phyloP scores from a whole-genome alignment of 2,797 vertebrate genomes.

The Lagorchestes hirsutus region DNA sequence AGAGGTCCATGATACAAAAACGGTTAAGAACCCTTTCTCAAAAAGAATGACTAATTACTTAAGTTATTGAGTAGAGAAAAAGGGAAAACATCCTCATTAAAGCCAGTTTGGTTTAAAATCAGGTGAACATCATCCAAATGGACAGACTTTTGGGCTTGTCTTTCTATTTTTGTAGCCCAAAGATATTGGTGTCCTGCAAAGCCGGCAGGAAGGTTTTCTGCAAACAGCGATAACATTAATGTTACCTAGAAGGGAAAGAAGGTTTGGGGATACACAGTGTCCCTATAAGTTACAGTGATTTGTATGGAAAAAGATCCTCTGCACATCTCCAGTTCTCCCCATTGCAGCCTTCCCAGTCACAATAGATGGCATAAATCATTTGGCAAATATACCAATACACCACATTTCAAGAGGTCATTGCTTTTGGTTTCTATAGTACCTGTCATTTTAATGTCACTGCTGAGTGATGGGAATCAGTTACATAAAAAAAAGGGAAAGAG shows the following conservation, averaged over 20 bases:
- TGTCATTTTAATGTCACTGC: slow-evolving; percentile 75
- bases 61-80: slow-evolving; percentile 19
- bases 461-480: slow-evolving; percentile 65
- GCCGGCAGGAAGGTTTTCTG: background rate
- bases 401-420: slow-evolving; percentile 75
- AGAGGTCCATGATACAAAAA: background rate
- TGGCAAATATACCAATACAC: slow-evolving; percentile 64
- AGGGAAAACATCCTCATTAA: slow-evolving; percentile 15
- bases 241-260: background rate
- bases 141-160: background rate
- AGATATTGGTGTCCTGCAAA: background rate
- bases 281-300: slow-evolving; percentile 24
- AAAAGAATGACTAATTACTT: slow-evolving; percentile 36
- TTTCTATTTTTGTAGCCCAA: slow-evolving; percentile 22
- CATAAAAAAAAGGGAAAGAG: slow-evolving; percentile 67
- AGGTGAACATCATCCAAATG: background rate
- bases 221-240: background rate
- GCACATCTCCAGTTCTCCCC: slow-evolving; percentile 48
- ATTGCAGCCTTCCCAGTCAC: slow-evolving; percentile 43
- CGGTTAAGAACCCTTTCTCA: background rate
- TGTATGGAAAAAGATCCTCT: slow-evolving; percentile 4
- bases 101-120: slow-evolving; percentile 20
- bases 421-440: slow-evolving; percentile 66
- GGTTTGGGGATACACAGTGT: background rate
- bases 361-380: slow-evolving; percentile 51